phyloP scores from a whole-genome alignment of 2,888 invertebrate species.

The Keiferia lycopersicella region DNA sequence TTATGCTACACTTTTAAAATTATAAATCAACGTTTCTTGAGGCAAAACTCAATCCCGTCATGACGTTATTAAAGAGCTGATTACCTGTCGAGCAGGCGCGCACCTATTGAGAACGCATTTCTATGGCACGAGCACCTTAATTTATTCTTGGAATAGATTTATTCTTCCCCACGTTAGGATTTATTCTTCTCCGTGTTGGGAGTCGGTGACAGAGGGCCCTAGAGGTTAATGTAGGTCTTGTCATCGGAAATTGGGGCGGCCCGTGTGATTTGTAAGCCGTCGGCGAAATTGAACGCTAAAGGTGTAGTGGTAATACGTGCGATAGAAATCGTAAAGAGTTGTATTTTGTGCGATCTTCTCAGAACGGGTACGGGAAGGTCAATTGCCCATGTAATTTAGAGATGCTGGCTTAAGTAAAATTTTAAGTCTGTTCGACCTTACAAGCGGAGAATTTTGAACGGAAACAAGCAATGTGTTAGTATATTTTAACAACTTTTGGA shows the following conservation, averaged over 20 bases:
- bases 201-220: constrained; percentile 72
- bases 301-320: constrained; percentile 10
- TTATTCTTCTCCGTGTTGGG: constrained; percentile 36
- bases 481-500: not conserved
- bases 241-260: constrained; percentile 72
- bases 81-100: not conserved
- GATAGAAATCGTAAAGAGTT: not conserved
- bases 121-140: constrained; percentile 73
- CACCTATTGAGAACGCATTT: constrained; percentile 56
- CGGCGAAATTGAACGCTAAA: constrained; percentile 49
- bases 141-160: constrained; percentile 77
- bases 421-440: too few species aligned
- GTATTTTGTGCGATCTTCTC: too few species aligned
- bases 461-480: too few species aligned
- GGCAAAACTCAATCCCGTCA: not conserved
- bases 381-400: too few species aligned
- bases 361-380: too few species aligned
- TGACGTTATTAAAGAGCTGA: not conserved
- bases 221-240: constrained; percentile 76
- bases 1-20: not conserved
- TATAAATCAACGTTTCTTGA: not conserved
- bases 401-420: too few species aligned
- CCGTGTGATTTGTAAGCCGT: constrained; percentile 71
- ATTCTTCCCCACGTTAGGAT: constrained; percentile 66
- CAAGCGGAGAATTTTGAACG: too few species aligned